A percentile compares a stretch with the other conserved stretches of the same genome.
Evolutionary conservation across 2,888 invertebrate species (phyloP).

Genomic region (Apamea crenata): DNA sequence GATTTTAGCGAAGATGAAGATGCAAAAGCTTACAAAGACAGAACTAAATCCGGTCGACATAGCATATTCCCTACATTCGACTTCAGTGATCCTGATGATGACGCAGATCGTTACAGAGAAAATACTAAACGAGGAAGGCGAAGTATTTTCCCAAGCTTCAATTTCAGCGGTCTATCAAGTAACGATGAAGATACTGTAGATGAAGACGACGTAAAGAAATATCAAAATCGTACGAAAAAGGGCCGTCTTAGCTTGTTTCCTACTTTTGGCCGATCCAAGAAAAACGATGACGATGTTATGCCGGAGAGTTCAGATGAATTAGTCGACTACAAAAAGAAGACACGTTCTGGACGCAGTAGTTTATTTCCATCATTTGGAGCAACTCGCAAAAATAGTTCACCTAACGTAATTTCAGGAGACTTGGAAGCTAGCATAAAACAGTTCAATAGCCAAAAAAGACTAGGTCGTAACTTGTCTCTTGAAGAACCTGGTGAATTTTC

Average conservation of each 20-base stretch:
- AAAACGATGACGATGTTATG: constrained; percentile 82
- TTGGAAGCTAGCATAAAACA: constrained; percentile 85
- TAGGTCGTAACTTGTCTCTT: constrained; percentile 78
- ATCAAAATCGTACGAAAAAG: constrained; percentile 85
- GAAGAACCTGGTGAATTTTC: constrained; percentile 77
- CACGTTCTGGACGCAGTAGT: constrained; percentile 81
- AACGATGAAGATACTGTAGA: constrained; percentile 84
- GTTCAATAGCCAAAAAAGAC: constrained; percentile 81
- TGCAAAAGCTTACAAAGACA: constrained; percentile 81
- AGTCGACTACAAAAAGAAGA: constrained; percentile 85
- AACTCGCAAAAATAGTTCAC: constrained; percentile 81
- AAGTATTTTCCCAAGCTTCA: constrained; percentile 86
- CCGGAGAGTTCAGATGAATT: constrained; percentile 87
- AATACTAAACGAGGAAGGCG: constrained; percentile 82
- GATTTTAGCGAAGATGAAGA: constrained; percentile 83
- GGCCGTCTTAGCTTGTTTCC: constrained; percentile 86
- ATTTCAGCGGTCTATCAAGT: constrained; percentile 80
- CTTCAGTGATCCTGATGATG: constrained; percentile 84
- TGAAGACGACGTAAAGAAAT: constrained; percentile 84
- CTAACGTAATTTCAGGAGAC: constrained; percentile 76
- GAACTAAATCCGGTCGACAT: constrained; percentile 81
- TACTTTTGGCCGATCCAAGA: constrained; percentile 83
- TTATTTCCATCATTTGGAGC: constrained; percentile 86
- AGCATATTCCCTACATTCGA: constrained; percentile 87
- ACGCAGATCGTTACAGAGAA: constrained; percentile 83